Conservation (phyloP, 2,888 invertebrate species). For the Dicroscelio sp. region DNA sequence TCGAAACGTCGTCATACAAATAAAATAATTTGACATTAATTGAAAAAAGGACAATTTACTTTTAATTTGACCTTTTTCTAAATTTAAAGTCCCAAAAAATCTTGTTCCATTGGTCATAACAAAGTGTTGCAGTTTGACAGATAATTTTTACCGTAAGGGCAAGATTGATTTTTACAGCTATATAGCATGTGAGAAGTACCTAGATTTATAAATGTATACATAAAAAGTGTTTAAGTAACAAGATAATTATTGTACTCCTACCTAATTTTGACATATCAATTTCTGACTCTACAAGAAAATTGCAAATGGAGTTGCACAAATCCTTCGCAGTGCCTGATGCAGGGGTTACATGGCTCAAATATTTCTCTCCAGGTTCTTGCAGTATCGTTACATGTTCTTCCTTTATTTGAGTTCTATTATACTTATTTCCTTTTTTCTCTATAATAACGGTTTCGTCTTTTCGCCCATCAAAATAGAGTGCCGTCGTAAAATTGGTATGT, state of each 20-base stretch:
- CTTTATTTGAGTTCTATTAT: neutral
- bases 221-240: too few species aligned
- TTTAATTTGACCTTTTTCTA: too few species aligned
- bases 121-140: too few species aligned
- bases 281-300: neutral
- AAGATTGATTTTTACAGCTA: too few species aligned
- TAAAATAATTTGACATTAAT: too few species aligned
- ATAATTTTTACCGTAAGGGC: too few species aligned
- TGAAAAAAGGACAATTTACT: too few species aligned
- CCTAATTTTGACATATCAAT: constrained; percentile 36
- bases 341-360: constrained; percentile 35
- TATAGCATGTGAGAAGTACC: too few species aligned
- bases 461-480: constrained; percentile 81
- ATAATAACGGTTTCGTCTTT: constrained; percentile 80
- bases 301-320: constrained; percentile 17
- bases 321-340: constrained; percentile 3
- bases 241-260: neutral
- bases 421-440: constrained; percentile 52
- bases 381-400: constrained; percentile 56
- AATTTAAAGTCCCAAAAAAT: too few species aligned
- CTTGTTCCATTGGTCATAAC: too few species aligned
- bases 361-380: constrained; percentile 34
- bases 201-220: too few species aligned
- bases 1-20: too few species aligned
- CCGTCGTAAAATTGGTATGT: neutral